Conservation (phyloP, 2,797 vertebrate genomes). For the Sparus aurata region DNA sequence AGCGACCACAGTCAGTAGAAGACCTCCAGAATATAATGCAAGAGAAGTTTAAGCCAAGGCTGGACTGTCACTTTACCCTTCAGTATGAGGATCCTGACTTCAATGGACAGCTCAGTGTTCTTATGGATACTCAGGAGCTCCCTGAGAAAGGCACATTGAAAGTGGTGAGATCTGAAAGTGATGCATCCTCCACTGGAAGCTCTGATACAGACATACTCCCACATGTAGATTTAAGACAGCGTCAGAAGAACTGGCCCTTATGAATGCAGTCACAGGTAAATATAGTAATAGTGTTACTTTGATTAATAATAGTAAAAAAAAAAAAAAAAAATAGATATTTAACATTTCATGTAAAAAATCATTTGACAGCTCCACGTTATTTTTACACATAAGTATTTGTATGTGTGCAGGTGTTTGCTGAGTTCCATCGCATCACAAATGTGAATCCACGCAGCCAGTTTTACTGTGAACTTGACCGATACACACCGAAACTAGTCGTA, state of each 20-base stretch:
- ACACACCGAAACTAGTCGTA: too few relatives aligned
- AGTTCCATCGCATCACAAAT: too few relatives aligned
- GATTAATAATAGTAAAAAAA: too few relatives aligned
- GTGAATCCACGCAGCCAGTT: too few relatives aligned
- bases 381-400: too few relatives aligned
- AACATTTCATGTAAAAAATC: too few relatives aligned
- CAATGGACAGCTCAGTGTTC: background rate
- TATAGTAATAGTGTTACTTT: too few relatives aligned
- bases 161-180: background rate
- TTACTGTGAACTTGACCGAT: too few relatives aligned
- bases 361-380: too few relatives aligned
- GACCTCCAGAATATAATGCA: background rate
- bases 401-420: too few relatives aligned
- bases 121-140: background rate
- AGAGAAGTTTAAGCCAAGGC: background rate
- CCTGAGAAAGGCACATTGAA: background rate
- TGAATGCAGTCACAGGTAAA: too few relatives aligned
- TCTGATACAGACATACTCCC: background rate
- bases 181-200: background rate
- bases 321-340: too few relatives aligned
- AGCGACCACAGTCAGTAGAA: background rate
- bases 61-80: background rate
- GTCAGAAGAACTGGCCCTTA: constrained; percentile 8
- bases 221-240: background rate
- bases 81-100: constrained; percentile 11